Percentiles rank a stretch among this genome's conserved stretches.
Conservation (phyloP, 2,888 invertebrate genomes). For the Abrostola tripartita region DNA sequence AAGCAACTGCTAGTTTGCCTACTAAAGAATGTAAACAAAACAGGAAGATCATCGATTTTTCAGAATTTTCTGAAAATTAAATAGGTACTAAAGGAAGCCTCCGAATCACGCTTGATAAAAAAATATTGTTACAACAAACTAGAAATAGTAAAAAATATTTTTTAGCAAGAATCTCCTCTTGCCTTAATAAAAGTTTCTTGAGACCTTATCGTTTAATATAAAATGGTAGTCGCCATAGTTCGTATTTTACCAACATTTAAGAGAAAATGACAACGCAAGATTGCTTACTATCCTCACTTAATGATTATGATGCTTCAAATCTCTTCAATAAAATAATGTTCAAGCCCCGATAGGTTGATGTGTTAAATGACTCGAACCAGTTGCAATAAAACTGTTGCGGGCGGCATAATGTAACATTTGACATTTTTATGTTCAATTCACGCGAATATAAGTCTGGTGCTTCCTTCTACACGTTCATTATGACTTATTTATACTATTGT, state of each 20-base stretch:
- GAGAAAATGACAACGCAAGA: too few species aligned
- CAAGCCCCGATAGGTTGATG: constrained; percentile 67
- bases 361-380: constrained; percentile 72
- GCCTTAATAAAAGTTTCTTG: too few species aligned
- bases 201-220: too few species aligned
- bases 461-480: constrained; percentile 53
- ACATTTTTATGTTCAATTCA: constrained; percentile 73
- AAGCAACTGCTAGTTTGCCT: constrained; percentile 21
- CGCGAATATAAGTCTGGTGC: constrained; percentile 61
- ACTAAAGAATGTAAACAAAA: constrained; percentile 1
- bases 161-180: too few species aligned
- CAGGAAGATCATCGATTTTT: background rate
- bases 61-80: background rate
- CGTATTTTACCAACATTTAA: too few species aligned
- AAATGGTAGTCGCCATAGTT: too few species aligned
- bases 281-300: constrained; percentile 35
- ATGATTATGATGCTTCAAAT: constrained; percentile 47
- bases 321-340: constrained; percentile 53
- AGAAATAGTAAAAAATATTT: too few species aligned
- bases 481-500: constrained; percentile 46
- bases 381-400: constrained; percentile 73
- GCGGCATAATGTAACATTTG: constrained; percentile 72
- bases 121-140: too few species aligned
- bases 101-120: too few species aligned
- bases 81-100: too few species aligned